Percentiles rank a stretch among this genome's conserved stretches.
These are phyloP conservation scores for Scolopax bukidnonensis DNA, from an alignment of 2,797 vertebrate species.

Conservation along the genomic window DNA sequence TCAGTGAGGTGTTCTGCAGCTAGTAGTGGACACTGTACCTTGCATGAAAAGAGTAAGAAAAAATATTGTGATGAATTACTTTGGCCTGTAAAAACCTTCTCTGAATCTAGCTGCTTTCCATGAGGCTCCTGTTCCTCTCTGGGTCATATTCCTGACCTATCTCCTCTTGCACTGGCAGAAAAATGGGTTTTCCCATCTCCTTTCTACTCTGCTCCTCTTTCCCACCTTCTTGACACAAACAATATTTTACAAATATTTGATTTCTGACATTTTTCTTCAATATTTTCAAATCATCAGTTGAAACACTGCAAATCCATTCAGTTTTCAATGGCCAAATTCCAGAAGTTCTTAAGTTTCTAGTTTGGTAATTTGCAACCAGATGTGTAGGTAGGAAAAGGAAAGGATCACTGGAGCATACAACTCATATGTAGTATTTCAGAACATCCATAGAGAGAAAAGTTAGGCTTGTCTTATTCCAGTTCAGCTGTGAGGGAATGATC, in stretches of 20 bases:
- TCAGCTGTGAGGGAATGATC: neutral
- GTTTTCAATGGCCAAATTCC: neutral
- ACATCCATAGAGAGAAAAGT: neutral
- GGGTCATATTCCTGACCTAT: neutral
- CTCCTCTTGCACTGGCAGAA: neutral
- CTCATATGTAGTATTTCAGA: neutral
- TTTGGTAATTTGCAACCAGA: neutral
- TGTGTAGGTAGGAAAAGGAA: neutral
- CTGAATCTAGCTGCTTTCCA: neutral
- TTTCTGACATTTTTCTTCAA: neutral
- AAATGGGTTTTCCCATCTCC: neutral
- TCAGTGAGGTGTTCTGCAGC: neutral
- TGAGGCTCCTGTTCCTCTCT: accelerated
- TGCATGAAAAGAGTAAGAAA: neutral
- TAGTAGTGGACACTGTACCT: neutral
- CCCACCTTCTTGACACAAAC: neutral
- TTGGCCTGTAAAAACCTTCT: neutral
- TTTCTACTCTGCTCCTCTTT: neutral
- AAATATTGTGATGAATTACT: neutral
- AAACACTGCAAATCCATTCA: neutral
- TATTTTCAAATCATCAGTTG: neutral
- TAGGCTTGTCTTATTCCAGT: neutral
- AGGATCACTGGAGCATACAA: neutral
- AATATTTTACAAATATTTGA: neutral
- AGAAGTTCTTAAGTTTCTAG: neutral